These are phyloP conservation scores for Ormyrus pomaceus DNA, from an alignment of 2,888 invertebrate species.

Conservation along the genomic window DNA sequence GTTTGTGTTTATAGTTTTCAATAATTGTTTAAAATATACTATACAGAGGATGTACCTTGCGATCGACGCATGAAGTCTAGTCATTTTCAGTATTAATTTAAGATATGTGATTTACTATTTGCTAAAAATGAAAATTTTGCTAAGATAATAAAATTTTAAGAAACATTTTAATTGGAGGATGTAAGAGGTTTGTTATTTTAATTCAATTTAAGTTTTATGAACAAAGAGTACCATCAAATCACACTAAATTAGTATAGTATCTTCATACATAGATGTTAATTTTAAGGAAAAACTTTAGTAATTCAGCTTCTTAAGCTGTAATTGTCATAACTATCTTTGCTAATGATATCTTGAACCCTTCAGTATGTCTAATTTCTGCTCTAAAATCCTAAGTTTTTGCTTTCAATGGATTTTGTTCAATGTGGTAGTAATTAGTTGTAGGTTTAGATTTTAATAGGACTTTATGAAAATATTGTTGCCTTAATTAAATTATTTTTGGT, in stretches of 20 bases:
- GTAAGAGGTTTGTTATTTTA: conserved; percentile 29
- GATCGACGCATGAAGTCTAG: conserved; percentile 69
- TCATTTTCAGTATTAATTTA: conserved; percentile 67
- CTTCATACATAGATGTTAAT: conserved; percentile 16
- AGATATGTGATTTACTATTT: conserved; percentile 44
- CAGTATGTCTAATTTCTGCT: conserved; percentile 44
- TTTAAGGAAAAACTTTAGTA: conserved; percentile 23
- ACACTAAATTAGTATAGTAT: not conserved
- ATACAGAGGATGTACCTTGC: conserved; percentile 47
- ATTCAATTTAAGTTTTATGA: conserved; percentile 36
- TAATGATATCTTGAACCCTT: conserved; percentile 34
- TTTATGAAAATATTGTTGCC: conserved; percentile 41
- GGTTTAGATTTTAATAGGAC: conserved; percentile 51
- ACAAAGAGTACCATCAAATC: conserved; percentile 14
- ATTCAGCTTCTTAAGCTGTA: conserved; percentile 19
- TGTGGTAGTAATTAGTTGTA: conserved; percentile 41
- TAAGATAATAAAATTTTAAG: conserved; percentile 32
- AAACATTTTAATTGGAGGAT: conserved; percentile 31
- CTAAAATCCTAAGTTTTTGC: conserved; percentile 34
- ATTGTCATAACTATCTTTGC: conserved; percentile 31
- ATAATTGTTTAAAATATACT: conserved; percentile 47
- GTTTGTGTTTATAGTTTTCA: conserved; percentile 52
- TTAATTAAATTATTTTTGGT: conserved; percentile 28
- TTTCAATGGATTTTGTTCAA: conserved; percentile 35
- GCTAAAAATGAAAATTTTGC: conserved; percentile 25